Evolutionary conservation across 2,113 vertebrate genomes (phyloP).

Genomic region (Strix aluco): DNA sequence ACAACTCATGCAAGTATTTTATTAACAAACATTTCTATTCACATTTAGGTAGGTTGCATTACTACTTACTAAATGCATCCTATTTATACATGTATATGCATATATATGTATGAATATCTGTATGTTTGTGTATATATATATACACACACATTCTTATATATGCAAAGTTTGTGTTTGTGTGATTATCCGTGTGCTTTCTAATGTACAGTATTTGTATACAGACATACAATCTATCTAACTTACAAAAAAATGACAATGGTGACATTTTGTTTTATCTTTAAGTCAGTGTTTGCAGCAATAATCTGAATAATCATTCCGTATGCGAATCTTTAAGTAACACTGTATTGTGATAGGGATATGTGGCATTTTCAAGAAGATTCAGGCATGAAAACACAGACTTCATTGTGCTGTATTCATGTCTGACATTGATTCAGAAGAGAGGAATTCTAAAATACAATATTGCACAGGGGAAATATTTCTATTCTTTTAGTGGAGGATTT

Average conservation of each 20-base stretch:
- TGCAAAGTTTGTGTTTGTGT: not conserved
- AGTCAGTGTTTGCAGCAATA: not conserved
- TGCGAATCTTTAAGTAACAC: not conserved
- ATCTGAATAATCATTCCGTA: not conserved
- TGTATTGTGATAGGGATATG: not conserved
- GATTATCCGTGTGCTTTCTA: not conserved
- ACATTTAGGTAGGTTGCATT: constrained; percentile 53
- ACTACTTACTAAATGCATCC: constrained; percentile 35
- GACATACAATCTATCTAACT: not conserved
- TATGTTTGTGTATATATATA: not conserved
- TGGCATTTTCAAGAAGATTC: not conserved
- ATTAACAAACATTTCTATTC: constrained; percentile 53
- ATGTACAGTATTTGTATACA: not conserved
- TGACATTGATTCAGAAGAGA: constrained; percentile 52
- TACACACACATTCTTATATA: not conserved
- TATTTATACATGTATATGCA: not conserved
- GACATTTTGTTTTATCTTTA: not conserved
- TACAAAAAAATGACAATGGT: not conserved
- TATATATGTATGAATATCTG: not conserved
- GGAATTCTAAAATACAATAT: constrained; percentile 57
- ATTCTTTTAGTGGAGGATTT: constrained; percentile 21
- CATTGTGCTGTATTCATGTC: constrained; percentile 14
- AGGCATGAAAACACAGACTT: constrained; percentile 17
- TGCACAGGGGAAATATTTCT: constrained; percentile 50
- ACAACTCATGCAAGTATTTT: constrained; percentile 69